A percentile compares a stretch with the other conserved stretches of the same genome.
Conservation (phyloP, 2,797 vertebrate species). For the Danio aesculapii region DNA sequence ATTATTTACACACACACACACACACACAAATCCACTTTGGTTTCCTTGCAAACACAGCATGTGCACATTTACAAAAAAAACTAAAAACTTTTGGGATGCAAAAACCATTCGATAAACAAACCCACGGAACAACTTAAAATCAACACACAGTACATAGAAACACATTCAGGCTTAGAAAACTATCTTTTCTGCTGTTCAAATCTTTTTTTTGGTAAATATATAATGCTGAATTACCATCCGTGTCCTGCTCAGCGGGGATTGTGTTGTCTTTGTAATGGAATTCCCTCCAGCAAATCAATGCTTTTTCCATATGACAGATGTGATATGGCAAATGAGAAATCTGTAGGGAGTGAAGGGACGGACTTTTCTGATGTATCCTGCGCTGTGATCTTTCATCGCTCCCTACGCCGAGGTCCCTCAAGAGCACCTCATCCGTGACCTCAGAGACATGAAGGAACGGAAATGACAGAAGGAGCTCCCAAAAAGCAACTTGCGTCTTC, state of each 20-base stretch:
- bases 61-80: constrained; percentile 50
- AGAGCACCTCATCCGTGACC: constrained; percentile 75
- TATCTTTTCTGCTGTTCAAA: constrained; percentile 62
- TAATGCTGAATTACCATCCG: constrained; percentile 65
- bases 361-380: constrained; percentile 71
- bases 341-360: constrained; percentile 39
- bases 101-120: constrained; percentile 58
- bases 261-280: constrained; percentile 76
- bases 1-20: not conserved
- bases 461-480: constrained; percentile 68
- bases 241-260: constrained; percentile 63
- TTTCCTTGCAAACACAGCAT: constrained; percentile 73
- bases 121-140: constrained; percentile 63
- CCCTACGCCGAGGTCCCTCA: constrained; percentile 71
- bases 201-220: constrained; percentile 57
- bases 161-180: constrained; percentile 68
- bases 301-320: constrained; percentile 73
- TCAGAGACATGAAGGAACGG: constrained; percentile 72
- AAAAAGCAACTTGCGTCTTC: constrained; percentile 55
- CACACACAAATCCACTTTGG: constrained; percentile 78
- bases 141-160: constrained; percentile 68
- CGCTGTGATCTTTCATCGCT: constrained; percentile 77
- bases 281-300: constrained; percentile 73
- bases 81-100: constrained; percentile 28
- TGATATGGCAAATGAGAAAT: constrained; percentile 55